Evolutionary conservation across 1,140 invertebrate genomes (phyloP).

Genomic region (Monomorium pharaonis): DNA sequence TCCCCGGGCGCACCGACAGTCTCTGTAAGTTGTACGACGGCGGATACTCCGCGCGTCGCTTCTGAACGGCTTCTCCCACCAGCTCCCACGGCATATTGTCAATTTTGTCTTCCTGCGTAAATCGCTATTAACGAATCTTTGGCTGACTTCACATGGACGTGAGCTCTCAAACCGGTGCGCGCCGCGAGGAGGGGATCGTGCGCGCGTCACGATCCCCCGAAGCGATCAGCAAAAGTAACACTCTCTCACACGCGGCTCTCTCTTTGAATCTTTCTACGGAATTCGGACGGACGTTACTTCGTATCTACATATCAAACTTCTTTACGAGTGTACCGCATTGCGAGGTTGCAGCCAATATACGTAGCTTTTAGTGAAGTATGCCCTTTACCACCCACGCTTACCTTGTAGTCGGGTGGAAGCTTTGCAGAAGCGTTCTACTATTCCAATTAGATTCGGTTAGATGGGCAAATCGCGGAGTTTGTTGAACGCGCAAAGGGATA

Average conservation of each 20-base stretch:
- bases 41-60: constrained; percentile 91
- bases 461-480: constrained; percentile 22
- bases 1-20: constrained; percentile 89
- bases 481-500: neutral
- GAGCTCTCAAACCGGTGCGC: constrained; percentile 16
- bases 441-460: constrained; percentile 51
- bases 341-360: constrained; percentile 49
- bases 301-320: constrained; percentile 36
- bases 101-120: constrained; percentile 55
- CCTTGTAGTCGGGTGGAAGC: constrained; percentile 35
- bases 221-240: constrained; percentile 10
- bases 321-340: constrained; percentile 24
- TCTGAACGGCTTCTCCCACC: constrained; percentile 85
- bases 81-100: constrained; percentile 18
- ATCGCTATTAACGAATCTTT: constrained; percentile 18
- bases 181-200: neutral
- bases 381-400: constrained; percentile 47
- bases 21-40: constrained; percentile 95
- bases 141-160: constrained; percentile 34
- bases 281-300: constrained; percentile 15
- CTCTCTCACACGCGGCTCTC: constrained; percentile 9
- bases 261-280: constrained; percentile 30
- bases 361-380: constrained; percentile 35
- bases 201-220: neutral
- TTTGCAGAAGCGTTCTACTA: constrained; percentile 47